These are phyloP conservation scores for Synanthedon tipuliformis DNA, from an alignment of 2,888 invertebrate genomes.

Conservation along the genomic window DNA sequence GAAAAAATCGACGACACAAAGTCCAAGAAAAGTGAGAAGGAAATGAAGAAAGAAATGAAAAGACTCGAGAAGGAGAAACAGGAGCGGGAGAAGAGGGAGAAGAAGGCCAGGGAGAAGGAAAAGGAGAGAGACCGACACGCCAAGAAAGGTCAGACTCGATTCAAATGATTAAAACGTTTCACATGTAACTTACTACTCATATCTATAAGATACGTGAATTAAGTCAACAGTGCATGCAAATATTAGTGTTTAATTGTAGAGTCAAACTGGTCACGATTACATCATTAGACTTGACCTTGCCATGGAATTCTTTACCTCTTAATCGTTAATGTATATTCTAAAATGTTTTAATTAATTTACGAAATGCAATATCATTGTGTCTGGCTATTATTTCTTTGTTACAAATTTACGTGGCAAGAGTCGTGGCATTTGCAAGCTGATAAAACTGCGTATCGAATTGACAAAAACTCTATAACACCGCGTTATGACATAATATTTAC, in stretches of 20 bases:
- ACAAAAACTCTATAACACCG: neutral
- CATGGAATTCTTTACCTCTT: constrained; percentile 34
- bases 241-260: constrained; percentile 29
- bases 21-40: constrained; percentile 58
- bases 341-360: neutral
- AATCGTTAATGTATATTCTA: constrained; percentile 9
- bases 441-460: neutral
- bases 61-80: constrained; percentile 61
- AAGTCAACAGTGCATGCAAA: constrained; percentile 24
- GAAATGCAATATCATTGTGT: constrained; percentile 10
- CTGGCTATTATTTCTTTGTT: neutral
- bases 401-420: neutral
- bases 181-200: too few species aligned
- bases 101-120: constrained; percentile 64
- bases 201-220: constrained; percentile 11
- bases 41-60: constrained; percentile 65
- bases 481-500: neutral
- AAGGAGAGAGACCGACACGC: constrained; percentile 57
- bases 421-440: neutral
- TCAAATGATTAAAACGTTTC: neutral
- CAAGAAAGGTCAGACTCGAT: constrained; percentile 44
- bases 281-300: constrained; percentile 45
- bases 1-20: constrained; percentile 68
- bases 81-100: constrained; percentile 61
- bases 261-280: constrained; percentile 26